Evolutionary conservation across 2,888 invertebrate species (phyloP), one percentile per base, ranked within the genome.

Genomic region (Cacoxenus indagator): DNA sequence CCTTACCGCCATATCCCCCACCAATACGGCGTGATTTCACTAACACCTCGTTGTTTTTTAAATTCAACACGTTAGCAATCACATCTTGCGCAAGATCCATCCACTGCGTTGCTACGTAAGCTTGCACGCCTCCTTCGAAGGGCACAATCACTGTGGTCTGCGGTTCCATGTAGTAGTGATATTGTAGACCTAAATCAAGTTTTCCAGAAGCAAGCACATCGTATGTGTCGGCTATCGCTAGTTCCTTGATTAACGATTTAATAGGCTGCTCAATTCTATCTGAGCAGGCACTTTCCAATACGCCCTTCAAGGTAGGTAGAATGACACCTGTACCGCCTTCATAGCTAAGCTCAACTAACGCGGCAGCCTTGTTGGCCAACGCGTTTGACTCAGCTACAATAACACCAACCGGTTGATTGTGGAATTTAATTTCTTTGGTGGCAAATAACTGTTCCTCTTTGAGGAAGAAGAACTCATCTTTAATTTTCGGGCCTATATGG

Each of bases 1-100:
- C 91, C 67, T 96, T 96, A 0, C 89, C 90, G 0, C 96, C 96
- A 85, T 93, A 96, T 0, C 88, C 93, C 9, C 96, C 96, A 9
- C 96, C 96, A 1, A 95, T 75, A 45, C 95, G 91, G 9, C 91
- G 89, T 0, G 94, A 93, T 22, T 89, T 86, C 0, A 95, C 88
- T 70, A 93, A 91, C 9, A 95, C 90, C 45, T 94, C 90, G 78
- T 92, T 91, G 37, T 90, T 87, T 2, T 91, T 90, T 14, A 92
- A 78, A 19, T 89, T 89, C 2, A 93, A 88, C 65, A 90, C 88
- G 43, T 88, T 78, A 0, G 92, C 90, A 26, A 93, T 87, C 1
- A 90, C 90, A 31, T 89, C 78, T 79, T 92, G 92, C 0, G 88
- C 87, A n/a, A 90, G 82, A 77, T 93, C 91, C 68, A 92, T 88